Evolutionary conservation across 2,888 invertebrate genomes (phyloP).

Genomic region (Orchestes rusci): DNA sequence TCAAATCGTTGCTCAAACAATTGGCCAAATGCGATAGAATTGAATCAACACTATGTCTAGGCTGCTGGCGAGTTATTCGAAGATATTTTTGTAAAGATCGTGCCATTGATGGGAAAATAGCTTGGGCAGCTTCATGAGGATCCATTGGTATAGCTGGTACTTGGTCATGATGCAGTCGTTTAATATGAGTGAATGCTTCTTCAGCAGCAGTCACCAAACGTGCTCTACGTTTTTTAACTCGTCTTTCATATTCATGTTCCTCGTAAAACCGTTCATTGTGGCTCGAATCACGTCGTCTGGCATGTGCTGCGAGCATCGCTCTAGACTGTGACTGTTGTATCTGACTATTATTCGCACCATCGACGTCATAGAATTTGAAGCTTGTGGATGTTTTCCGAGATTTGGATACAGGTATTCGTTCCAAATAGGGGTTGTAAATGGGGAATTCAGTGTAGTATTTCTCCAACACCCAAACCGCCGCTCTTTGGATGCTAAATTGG

Average conservation of each 20-base stretch:
- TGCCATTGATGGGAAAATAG: conserved; percentile 95
- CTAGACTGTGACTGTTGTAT: conserved; percentile 64
- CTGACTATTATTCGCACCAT: conserved; percentile 60
- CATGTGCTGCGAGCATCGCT: conserved; percentile 65
- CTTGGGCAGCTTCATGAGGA: conserved; percentile 93
- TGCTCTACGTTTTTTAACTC: conserved; percentile 86
- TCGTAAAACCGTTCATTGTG: conserved; percentile 98
- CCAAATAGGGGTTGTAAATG: conserved; percentile 93
- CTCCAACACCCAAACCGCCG: conserved; percentile 91
- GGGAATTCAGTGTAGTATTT: conserved; percentile 95
- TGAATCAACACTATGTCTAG: conserved; percentile 88
- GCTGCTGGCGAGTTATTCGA: conserved; percentile 92
- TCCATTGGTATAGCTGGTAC: conserved; percentile 83
- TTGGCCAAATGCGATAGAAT: conserved; percentile 85
- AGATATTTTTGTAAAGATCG: conserved; percentile 94
- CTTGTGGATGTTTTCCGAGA: conserved; percentile 70
- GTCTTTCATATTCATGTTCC: conserved; percentile 91
- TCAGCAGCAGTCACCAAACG: conserved; percentile 89
- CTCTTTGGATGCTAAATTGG: conserved; percentile 87
- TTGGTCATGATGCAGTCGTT: conserved; percentile 65
- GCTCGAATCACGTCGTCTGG: conserved; percentile 80
- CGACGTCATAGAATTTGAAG: conserved; percentile 97
- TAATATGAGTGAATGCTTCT: conserved; percentile 96
- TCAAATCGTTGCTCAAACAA: conserved; percentile 88
- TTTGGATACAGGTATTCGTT: conserved; percentile 81